Base-by-base conservation (phyloP, 2,888 invertebrate species). In the Dryadula phaetusa region DNA sequence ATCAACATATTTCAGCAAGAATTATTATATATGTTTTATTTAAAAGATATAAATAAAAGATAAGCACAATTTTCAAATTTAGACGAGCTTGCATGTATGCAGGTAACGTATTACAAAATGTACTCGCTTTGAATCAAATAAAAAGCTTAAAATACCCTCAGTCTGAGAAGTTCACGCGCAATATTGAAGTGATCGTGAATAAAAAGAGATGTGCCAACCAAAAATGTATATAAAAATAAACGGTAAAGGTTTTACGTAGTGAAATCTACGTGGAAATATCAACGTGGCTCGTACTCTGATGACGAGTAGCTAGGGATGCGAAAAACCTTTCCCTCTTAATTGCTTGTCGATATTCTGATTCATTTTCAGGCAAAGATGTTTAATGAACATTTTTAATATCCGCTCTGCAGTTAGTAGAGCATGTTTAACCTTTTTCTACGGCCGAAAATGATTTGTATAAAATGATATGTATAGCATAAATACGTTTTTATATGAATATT, bases 261-360 rank as follows among this genome's bases (percentile, higher is more conserved):
- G 85, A 91, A 92, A 91, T 91, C 90, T 90, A 90, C 90, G 90
- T 90, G 89, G 87, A 91, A 90, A 92, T 90, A 91, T 91, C 92
- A 90, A 86, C 87, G 87, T 83, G 82, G 84, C 86, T 84, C 84
- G 83, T 84, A 82, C 87, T 84, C 84, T 89, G 91, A 91, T 91
- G 91, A 91, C 88, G 88, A 89, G 87, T 83, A 76, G 82, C 79
- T 85, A 90, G 89, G 74, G 90, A 76, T 77, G 89, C 20, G 62
- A 37, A 65, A 71, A 69, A 25, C 5, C 20, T 25, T 20, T 42
- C 42, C 34, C 32, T 47, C 37, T 72, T 74, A 67, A 70, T 69
- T 71, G 73, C 63, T 49, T 79, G 78, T 83, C 82, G 81, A 84
- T 77, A 73, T 25, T 69, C 37, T 62, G 37, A 61, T 60, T 60